These are phyloP conservation scores for Argya squamiceps DNA, from an alignment of 2,797 vertebrate species.

Conservation along the genomic window DNA sequence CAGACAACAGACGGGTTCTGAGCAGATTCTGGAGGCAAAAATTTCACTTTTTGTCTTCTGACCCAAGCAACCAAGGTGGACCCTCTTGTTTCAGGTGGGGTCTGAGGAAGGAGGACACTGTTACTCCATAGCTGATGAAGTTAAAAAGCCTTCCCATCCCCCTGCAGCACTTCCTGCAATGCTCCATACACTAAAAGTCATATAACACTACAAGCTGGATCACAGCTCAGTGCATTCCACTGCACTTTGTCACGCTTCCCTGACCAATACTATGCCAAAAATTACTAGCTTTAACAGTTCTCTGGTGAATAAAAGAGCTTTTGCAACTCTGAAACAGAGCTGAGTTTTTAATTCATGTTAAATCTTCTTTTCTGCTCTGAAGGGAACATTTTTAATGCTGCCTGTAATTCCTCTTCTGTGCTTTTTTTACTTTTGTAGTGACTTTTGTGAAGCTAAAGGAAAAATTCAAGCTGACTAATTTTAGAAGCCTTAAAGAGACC, in stretches of 20 bases:
- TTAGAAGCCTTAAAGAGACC: not conserved
- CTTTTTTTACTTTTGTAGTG: not conserved
- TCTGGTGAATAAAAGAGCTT: slow-evolving; percentile 64
- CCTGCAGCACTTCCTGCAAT: slow-evolving; percentile 1
- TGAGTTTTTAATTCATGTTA: slow-evolving; percentile 50
- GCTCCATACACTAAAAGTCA: slow-evolving; percentile 2
- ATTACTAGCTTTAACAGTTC: slow-evolving; percentile 53
- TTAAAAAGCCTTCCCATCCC: not conserved
- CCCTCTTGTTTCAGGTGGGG: not conserved
- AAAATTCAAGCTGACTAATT: not conserved
- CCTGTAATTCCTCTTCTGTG: not conserved
- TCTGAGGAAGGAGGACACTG: not conserved
- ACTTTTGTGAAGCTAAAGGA: slow-evolving; percentile 24
- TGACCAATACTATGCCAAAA: slow-evolving; percentile 48
- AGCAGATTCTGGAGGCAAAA: not conserved
- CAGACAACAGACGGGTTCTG: not conserved
- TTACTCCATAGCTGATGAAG: not conserved
- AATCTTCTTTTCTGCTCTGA: slow-evolving; percentile 43
- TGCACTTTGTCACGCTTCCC: slow-evolving; percentile 55
- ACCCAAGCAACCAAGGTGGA: not conserved
- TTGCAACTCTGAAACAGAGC: slow-evolving; percentile 57
- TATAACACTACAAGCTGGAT: slow-evolving; percentile 18
- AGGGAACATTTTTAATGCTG: slow-evolving; percentile 19
- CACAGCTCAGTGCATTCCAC: slow-evolving; percentile 55
- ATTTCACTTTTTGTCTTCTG: not conserved